These are phyloP conservation scores for Augochlora pura DNA, from an alignment of 1,140 invertebrate species.

Conservation along the genomic window DNA sequence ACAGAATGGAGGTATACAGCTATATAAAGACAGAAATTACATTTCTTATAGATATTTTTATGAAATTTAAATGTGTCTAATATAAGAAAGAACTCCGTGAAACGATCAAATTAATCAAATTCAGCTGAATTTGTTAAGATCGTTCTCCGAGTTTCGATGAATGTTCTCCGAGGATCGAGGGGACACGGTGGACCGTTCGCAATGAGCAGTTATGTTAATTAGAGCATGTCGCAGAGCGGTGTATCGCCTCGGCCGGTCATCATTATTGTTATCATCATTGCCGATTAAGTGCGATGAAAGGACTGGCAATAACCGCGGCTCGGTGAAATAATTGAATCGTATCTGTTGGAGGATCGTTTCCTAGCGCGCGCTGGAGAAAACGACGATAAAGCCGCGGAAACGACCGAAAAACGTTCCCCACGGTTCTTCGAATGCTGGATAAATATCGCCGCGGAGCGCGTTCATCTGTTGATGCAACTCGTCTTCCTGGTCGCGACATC, in stretches of 20 bases:
- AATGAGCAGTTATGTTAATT: background rate
- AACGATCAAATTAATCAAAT: no score
- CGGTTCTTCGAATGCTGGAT: slow-evolving; percentile 47
- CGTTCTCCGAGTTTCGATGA: background rate
- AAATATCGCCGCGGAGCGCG: slow-evolving; percentile 39
- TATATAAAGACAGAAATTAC: no score
- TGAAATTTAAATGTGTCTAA: no score
- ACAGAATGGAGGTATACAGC: no score
- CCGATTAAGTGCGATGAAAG: slow-evolving; percentile 23
- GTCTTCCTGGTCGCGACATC: slow-evolving; percentile 69
- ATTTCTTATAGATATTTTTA: no score
- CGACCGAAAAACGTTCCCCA: background rate
- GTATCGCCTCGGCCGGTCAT: background rate
- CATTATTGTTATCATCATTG: slow-evolving; percentile 2
- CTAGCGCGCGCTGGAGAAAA: slow-evolving; percentile 9
- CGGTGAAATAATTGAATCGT: background rate
- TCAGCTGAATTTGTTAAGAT: background rate
- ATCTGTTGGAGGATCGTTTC: background rate
- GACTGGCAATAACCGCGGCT: background rate
- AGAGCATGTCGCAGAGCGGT: slow-evolving; percentile 3
- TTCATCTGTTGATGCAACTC: slow-evolving; percentile 63
- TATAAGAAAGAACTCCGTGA: no score
- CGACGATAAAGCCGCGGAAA: background rate
- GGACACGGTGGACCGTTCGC: background rate
- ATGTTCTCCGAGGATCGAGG: background rate